Evolutionary conservation across 2,113 vertebrate species (phyloP), one percentile per base, ranked within the genome.

Genomic region (Chionis minor): DNA sequence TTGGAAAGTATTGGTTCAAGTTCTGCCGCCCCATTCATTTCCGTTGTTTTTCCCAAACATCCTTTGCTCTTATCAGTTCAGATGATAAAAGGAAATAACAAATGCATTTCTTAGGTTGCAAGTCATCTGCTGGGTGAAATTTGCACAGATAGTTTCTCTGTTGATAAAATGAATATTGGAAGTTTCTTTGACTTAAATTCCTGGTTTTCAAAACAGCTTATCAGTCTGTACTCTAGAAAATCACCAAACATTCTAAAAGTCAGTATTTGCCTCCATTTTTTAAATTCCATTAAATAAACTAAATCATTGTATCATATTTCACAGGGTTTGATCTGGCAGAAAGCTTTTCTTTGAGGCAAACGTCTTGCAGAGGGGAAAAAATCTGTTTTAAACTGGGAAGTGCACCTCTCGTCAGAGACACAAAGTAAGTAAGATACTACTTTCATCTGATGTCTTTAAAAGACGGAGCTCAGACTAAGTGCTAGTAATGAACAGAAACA

Each of bases 281-380:
- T 10, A 80, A 87, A 83, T 79, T 33, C 19, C 26, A 35, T 94
- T 85, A 70, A 82, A 70, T 52, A 47, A 81, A 80, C 91, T 84
- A 52, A 93, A 65, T 82, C 2, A 4, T n/a, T 65, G 3, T 97
- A 59, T 93, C 12, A 1, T 35, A 27, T 94, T 94, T 98, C 96
- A 35, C 97, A 99, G 99, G 99, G 79, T 99, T 99, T 97, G 99
- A 99, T 97, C 98, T 99, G 91, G 98, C 98, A 75, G 98, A 99
- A 94, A 99, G 97, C 59, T 99, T 99, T 98, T 98, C 99, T 92
- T 97, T 99, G 81, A 98, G 98, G 85, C 99, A 97, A 87, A 98
- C 98, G 47, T 98, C 98, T 33, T 97, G 98, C 87, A 98, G 98
- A 92, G 98, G 98, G 63, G 98, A 98, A 96, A 98, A 98, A 96